Percentiles rank a stretch among this genome's conserved stretches.
phyloP scores from a whole-genome alignment of 1,140 invertebrate species.

The Yoshiicerus persimilis region DNA sequence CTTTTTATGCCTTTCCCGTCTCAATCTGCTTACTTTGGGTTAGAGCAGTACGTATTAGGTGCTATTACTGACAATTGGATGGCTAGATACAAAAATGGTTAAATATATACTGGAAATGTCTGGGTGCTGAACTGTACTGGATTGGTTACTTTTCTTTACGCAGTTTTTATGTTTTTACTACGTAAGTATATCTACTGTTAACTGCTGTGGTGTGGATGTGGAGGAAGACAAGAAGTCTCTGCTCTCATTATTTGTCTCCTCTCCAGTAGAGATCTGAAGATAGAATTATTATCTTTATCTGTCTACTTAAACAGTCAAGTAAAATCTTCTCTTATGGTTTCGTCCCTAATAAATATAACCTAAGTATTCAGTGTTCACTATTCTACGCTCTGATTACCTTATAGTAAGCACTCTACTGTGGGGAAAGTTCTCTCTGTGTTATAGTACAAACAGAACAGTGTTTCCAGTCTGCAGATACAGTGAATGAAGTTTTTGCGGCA shows the following conservation, averaged over 20 bases:
- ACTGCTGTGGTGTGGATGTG: not conserved
- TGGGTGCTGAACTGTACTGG: too few relatives aligned
- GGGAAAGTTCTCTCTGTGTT: not conserved
- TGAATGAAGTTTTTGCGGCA: not conserved
- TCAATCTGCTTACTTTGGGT: not conserved
- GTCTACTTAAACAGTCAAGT: not conserved
- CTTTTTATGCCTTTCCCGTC: not conserved
- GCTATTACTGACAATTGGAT: not conserved
- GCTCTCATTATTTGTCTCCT: not conserved
- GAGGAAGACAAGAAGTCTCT: not conserved
- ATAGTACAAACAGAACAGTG: too few relatives aligned
- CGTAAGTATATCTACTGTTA: not conserved
- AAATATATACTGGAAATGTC: not conserved
- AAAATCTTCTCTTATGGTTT: not conserved
- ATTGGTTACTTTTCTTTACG: not conserved
- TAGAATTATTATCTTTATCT: conserved; percentile 2
- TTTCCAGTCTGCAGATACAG: too few relatives aligned
- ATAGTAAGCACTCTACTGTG: not conserved
- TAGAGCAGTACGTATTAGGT: not conserved
- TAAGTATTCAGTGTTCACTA: too few relatives aligned
- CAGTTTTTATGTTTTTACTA: not conserved
- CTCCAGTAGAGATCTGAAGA: not conserved
- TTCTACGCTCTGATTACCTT: too few relatives aligned
- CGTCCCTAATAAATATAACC: too few relatives aligned
- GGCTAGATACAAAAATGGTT: not conserved